Evolutionary conservation across 2,888 invertebrate species (phyloP).

Genomic region (Lacanobia oleracea): DNA sequence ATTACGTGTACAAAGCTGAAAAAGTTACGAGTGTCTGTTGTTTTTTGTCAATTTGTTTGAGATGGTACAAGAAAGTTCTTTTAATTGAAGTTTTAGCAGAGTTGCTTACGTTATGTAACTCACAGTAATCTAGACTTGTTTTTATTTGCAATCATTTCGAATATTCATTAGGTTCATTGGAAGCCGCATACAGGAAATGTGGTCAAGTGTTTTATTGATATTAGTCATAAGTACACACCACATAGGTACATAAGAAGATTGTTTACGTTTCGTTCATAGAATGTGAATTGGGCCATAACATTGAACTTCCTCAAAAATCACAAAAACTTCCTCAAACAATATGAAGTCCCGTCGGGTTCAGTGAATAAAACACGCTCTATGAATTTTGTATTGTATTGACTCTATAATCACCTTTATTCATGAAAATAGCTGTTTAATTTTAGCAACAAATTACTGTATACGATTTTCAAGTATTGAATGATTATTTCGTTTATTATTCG

Average conservation of each 20-base stretch:
- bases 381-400: background rate
- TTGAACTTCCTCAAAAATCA: background rate
- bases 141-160: background rate
- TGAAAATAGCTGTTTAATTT: background rate
- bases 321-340: slow-evolving; percentile 3
- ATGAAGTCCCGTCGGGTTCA: background rate
- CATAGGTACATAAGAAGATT: background rate
- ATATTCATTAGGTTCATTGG: slow-evolving; percentile 4
- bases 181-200: slow-evolving; percentile 32
- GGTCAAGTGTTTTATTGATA: slow-evolving; percentile 15
- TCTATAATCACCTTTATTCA: background rate
- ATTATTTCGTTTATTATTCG: background rate
- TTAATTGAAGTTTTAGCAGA: background rate
- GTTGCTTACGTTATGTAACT: background rate
- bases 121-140: background rate
- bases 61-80: background rate
- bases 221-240: background rate
- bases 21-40: background rate
- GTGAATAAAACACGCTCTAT: background rate
- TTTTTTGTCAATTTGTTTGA: slow-evolving; percentile 19
- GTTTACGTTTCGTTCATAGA: slow-evolving; percentile 7
- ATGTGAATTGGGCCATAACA: background rate
- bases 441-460: background rate
- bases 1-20: background rate
- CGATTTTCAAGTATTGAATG: background rate